These are phyloP conservation scores for Agrypnus murinus DNA, from an alignment of 2,888 invertebrate species.

Conservation along the genomic window DNA sequence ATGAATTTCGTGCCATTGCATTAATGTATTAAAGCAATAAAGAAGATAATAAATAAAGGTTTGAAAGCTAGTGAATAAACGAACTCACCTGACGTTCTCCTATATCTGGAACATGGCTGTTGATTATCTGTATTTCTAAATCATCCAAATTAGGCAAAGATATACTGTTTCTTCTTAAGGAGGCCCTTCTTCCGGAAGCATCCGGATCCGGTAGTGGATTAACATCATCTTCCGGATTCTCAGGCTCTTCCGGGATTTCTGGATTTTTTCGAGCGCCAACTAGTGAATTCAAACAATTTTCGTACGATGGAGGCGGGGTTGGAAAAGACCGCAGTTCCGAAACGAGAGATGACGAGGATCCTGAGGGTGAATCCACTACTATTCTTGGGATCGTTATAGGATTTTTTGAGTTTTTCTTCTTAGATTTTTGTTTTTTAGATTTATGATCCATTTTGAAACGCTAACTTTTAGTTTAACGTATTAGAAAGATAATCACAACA, in stretches of 20 bases:
- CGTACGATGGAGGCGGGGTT: background rate
- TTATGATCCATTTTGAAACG: background rate
- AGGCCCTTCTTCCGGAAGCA: conserved; percentile 40
- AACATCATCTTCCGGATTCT: conserved; percentile 33
- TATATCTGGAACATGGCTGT: conserved; percentile 44
- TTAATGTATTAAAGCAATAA: no score
- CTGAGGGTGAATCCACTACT: conserved; percentile 40
- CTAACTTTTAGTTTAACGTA: background rate
- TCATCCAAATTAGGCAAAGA: conserved; percentile 84
- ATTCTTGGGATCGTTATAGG: conserved; percentile 35
- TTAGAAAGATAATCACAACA: background rate
- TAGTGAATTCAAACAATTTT: background rate
- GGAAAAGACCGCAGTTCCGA: conserved; percentile 5
- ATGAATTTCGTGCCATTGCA: no score
- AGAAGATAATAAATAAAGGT: no score
- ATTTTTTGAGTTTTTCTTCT: conserved; percentile 27
- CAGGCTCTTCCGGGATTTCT: conserved; percentile 15
- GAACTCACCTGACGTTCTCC: conserved; percentile 34
- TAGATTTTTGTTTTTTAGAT: conserved; percentile 16
- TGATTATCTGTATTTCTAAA: conserved; percentile 75
- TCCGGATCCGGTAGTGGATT: conserved; percentile 31
- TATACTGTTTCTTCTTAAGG: conserved; percentile 80
- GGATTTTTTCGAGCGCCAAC: background rate
- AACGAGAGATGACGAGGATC: conserved; percentile 25
- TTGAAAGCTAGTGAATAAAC: background rate